These are phyloP conservation scores for Axinella damicornis DNA, from an alignment of 37 sponge, comb jelly and placozoan species.

Conservation along the genomic window DNA sequence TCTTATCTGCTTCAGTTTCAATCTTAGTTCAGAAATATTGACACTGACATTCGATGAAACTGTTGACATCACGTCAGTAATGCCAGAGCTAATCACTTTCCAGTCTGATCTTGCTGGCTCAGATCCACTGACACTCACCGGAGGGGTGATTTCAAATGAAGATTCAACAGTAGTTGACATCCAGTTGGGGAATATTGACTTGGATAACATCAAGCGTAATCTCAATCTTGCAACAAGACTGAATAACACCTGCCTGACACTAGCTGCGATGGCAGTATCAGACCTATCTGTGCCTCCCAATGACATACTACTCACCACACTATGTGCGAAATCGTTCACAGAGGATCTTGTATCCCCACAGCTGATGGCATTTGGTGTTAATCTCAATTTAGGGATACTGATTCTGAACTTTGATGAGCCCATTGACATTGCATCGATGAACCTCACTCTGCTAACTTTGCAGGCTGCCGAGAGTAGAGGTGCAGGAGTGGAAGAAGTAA, in stretches of 20 bases:
- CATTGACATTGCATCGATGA: conserved; percentile 71
- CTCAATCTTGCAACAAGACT: conserved; percentile 55
- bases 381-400: conserved; percentile 67
- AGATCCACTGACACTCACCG: conserved; percentile 25
- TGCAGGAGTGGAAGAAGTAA: conserved; percentile 43
- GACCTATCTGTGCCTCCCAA: conserved; percentile 45
- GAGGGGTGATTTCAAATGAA: conserved; percentile 23
- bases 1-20: conserved; percentile 64
- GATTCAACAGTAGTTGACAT: conserved; percentile 71
- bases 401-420: conserved; percentile 88
- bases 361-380: conserved; percentile 60
- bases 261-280: conserved; percentile 12
- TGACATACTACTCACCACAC: not conserved
- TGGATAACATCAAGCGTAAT: conserved; percentile 71
- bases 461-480: conserved; percentile 16
- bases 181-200: conserved; percentile 38
- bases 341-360: conserved; percentile 70
- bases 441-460: conserved; percentile 68
- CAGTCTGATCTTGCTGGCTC: conserved; percentile 36
- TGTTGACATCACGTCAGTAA: conserved; percentile 58
- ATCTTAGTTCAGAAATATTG: conserved; percentile 80
- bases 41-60: conserved; percentile 90
- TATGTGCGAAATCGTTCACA: conserved; percentile 36
- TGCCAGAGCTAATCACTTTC: conserved; percentile 26
- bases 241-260: conserved; percentile 80